These are phyloP conservation scores for Hirundichthys speculiger DNA, from an alignment of 2,113 vertebrate genomes.

Conservation along the genomic window DNA sequence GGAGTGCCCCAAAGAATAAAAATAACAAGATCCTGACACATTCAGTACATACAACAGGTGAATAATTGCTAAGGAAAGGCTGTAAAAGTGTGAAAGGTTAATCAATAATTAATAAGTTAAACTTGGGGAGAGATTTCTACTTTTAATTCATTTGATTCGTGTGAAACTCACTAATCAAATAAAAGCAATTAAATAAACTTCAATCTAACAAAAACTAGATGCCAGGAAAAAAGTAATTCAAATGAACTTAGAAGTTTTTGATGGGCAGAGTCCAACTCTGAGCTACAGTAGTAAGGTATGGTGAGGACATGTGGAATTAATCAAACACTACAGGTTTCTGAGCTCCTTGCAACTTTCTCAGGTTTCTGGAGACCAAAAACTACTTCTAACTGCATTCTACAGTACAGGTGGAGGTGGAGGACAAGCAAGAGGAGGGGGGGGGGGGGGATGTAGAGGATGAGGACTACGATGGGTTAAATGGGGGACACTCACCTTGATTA, in stretches of 20 bases:
- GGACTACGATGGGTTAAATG: neutral
- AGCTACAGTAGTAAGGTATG: neutral
- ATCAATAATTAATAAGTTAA: too few species aligned
- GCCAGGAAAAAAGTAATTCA: neutral
- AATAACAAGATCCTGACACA: too few species aligned
- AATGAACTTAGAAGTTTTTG: neutral
- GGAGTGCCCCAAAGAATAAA: too few species aligned
- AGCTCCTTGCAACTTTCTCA: conserved; percentile 42
- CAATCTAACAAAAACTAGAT: too few species aligned
- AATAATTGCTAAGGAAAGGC: too few species aligned
- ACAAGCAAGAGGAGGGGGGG: conserved; percentile 16
- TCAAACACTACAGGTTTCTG: conserved; percentile 23
- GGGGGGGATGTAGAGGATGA: conserved; percentile 6
- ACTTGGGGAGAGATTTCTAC: neutral
- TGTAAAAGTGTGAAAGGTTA: too few species aligned
- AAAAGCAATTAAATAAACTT: too few species aligned
- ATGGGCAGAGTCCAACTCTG: conserved; percentile 13
- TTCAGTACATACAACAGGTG: too few species aligned
- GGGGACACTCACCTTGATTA: conserved; percentile 94
- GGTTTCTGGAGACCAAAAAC: conserved; percentile 52
- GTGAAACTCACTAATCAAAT: too few species aligned
- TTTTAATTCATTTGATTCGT: neutral
- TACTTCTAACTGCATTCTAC: conserved; percentile 61
- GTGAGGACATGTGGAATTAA: conserved; percentile 47
- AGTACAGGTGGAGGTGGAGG: conserved; percentile 17